Evolutionary conservation across 1,140 invertebrate genomes (phyloP), one percentile per base, ranked within the genome.

Genomic region (Drosophila kurseongensis): DNA sequence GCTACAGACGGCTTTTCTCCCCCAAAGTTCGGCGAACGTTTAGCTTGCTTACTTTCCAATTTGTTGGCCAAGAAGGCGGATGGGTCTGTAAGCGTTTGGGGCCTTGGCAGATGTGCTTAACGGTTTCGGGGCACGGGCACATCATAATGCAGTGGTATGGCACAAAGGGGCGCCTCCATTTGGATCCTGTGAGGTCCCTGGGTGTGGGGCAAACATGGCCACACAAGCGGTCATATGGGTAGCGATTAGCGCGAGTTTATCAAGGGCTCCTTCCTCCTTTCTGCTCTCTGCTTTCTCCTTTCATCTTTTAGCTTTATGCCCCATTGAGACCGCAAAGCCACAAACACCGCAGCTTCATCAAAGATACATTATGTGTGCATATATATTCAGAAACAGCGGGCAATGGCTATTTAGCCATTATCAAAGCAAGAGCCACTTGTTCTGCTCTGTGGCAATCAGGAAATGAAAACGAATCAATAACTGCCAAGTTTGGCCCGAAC

Each of bases 31-130:
- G 83, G 66, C 14, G 59, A 88, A 88, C 82, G 79, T 86, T 86
- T 86, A 88, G 75, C 75, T 79, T 82, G 82, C 82, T 85, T 85
- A 86, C 82, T 71, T 85, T 85, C 75, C 82, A 85, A 85, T 85
- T 85, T 82, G 42, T 18, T 58, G 65, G 38, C 10, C 18, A 9
- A 50, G 29, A 23, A 23, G 36, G 14, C 0, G 2, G 38, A 5
- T 32, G 18, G 1, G 41, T 36, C 38, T 16, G 41, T 2, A 4
- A 13, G 56, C 14, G 5, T 16, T 41, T 47, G 50, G 16, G 50
- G 38, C 38, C 27, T 54, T 41, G 14, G 67, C 80, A 81, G 75
- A 61, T 66, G 73, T 62, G 78, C 78, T 75, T 55, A 73, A 67
- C 78, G 42, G 61, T 74, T 67, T 67, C 12, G 58, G 75, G 61